A percentile compares a stretch with the other conserved stretches of the same genome.
These are phyloP conservation scores for Cacatua alba DNA, from an alignment of 2,113 vertebrate species.

Conservation along the genomic window DNA sequence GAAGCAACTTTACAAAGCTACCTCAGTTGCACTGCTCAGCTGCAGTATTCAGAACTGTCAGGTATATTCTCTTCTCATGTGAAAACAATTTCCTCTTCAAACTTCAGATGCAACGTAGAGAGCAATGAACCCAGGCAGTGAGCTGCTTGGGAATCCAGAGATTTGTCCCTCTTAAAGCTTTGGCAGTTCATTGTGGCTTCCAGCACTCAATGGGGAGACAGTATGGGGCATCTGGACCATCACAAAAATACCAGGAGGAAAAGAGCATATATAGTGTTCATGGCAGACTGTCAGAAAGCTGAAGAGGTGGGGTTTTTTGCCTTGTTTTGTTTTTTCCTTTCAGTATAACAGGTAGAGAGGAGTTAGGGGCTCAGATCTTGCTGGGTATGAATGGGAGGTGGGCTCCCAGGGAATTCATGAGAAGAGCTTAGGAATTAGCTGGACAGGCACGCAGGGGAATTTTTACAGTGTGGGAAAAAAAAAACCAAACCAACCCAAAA, in stretches of 20 bases:
- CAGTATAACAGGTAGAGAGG: background rate
- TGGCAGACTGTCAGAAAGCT: background rate
- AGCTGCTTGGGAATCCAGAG: background rate
- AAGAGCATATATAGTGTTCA: background rate
- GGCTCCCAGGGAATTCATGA: background rate
- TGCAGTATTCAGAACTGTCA: slow-evolving; percentile 45
- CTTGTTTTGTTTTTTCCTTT: background rate
- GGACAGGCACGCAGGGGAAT: background rate
- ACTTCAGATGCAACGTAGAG: background rate
- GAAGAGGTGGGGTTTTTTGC: background rate
- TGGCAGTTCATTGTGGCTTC: background rate
- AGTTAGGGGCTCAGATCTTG: background rate
- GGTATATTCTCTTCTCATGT: slow-evolving; percentile 7
- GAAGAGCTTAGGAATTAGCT: background rate
- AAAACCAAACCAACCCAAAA: rapidly evolving
- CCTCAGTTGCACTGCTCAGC: background rate
- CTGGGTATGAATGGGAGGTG: background rate
- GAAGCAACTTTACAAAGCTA: slow-evolving; percentile 4
- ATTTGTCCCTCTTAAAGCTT: background rate
- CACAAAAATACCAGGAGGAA: background rate
- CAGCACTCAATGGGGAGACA: background rate
- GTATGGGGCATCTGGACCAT: background rate
- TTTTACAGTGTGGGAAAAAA: background rate
- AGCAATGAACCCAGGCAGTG: background rate
- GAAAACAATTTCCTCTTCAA: slow-evolving; percentile 42